Evolutionary conservation across 1,140 invertebrate species (phyloP), one percentile per base, ranked within the genome.

Genomic region (Aleiodes sp.): DNA sequence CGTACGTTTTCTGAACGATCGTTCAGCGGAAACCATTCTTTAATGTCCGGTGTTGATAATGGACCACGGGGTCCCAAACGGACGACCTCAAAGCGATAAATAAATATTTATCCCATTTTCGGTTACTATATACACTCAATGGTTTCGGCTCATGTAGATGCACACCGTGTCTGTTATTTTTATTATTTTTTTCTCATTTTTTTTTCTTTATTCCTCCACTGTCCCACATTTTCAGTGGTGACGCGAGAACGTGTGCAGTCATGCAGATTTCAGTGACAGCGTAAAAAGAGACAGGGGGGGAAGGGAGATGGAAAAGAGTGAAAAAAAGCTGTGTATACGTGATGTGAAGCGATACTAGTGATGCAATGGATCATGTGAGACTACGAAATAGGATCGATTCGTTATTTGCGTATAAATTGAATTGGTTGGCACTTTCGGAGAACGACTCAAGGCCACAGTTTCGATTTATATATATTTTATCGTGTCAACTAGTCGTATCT

Each of bases 21-120:
- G 66, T 65, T 43, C 72, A 60, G 68, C 70, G 73, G 73, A 82
- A 80, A 76, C 76, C 75, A 82, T 83, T 80, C 73, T 73, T 83
- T 82, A 81, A 82, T 77, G 80, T 82, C 78, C 72, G 60, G 68
- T 66, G 73, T 66, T 76, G 69, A 80, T 77, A 81, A 82, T 82
- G 69, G 75, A 62, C 74, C 60, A 46, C 41, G 33, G 68, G 62
- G 28, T 46, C 19, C 14, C 24, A 43, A 41, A 43, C 28, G 41
- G 43, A 46, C 10, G 26, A 16, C 16, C 14, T 64, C 7, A 26
- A 26, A 43, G 14, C n/a, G 72, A 82, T 82, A 77, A 79, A 80
- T 80, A 78, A 82, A 80, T 82, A 79, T 80, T 80, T 73, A 73
- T 66, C 52, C 35, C 41, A 68, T 68, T 70, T 72, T 46, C 12